These are phyloP conservation scores for Odontesthes bonariensis DNA, from an alignment of 2,113 vertebrate species.

Conservation along the genomic window DNA sequence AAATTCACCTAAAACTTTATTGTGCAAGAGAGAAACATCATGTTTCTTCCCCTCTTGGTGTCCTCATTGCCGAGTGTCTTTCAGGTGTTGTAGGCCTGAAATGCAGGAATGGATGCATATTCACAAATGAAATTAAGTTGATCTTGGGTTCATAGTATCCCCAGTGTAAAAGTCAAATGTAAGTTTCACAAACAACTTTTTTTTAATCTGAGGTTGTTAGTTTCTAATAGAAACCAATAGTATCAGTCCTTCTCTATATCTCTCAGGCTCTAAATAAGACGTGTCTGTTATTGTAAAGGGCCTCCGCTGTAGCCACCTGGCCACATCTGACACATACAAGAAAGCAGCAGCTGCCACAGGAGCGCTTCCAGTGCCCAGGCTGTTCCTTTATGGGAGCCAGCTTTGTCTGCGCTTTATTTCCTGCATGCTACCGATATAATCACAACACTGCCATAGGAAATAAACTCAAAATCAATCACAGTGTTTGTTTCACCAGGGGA, in stretches of 20 bases:
- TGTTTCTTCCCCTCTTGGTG: too few relatives aligned
- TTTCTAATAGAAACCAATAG: neutral
- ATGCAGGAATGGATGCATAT: too few relatives aligned
- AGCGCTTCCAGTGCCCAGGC: neutral
- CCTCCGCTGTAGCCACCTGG: slow-evolving; percentile 1
- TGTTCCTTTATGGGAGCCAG: neutral
- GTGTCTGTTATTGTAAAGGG: neutral
- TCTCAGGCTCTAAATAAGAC: slow-evolving; percentile 12
- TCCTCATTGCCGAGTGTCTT: too few relatives aligned
- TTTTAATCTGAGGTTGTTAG: neutral
- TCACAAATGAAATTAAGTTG: too few relatives aligned
- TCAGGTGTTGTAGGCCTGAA: too few relatives aligned
- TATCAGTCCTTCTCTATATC: neutral
- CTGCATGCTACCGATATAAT: neutral
- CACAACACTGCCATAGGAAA: slow-evolving; percentile 36
- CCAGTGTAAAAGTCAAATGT: too few relatives aligned
- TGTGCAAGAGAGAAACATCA: too few relatives aligned
- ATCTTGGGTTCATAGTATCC: too few relatives aligned
- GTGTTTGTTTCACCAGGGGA: slow-evolving; percentile 8
- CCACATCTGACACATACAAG: slow-evolving; percentile 12
- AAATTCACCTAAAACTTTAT: too few relatives aligned
- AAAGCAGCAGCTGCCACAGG: neutral
- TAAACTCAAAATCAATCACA: neutral
- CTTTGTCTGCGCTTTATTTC: slow-evolving; percentile 9
- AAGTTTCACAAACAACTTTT: neutral